These are phyloP conservation scores for Agrotis puta DNA, from an alignment of 2,888 invertebrate species.

Conservation along the genomic window DNA sequence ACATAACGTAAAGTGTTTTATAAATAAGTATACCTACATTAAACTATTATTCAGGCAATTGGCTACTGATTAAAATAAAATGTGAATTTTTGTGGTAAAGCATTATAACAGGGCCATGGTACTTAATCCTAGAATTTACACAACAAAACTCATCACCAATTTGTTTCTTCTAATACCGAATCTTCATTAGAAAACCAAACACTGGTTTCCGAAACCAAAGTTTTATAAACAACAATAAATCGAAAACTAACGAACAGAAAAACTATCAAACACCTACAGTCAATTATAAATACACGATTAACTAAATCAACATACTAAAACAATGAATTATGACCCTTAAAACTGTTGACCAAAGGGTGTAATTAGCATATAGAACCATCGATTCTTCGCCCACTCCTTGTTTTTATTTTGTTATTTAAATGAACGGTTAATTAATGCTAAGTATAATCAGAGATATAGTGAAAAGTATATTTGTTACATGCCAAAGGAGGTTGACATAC, in stretches of 20 bases:
- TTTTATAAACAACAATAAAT: constrained; percentile 58
- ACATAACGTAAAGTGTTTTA: no score
- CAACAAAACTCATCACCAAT: neutral
- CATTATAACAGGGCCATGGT: no score
- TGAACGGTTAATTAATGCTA: constrained; percentile 86
- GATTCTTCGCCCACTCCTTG: constrained; percentile 75
- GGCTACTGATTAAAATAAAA: no score
- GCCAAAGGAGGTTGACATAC: constrained; percentile 39
- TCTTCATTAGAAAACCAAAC: constrained; percentile 18
- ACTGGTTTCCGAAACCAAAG: constrained; percentile 29
- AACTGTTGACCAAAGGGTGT: constrained; percentile 67
- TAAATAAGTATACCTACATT: no score
- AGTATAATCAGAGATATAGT: constrained; percentile 62
- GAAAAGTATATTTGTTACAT: constrained; percentile 50
- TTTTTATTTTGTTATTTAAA: constrained; percentile 81
- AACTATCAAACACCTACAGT: constrained; percentile 62
- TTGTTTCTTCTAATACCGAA: neutral
- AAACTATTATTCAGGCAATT: no score
- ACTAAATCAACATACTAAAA: constrained; percentile 59
- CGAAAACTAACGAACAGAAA: constrained; percentile 55
- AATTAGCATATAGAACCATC: constrained; percentile 68
- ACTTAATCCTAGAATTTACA: no score
- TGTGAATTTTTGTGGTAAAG: no score
- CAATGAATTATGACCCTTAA: constrained; percentile 73
- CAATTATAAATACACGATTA: constrained; percentile 65